Conservation (phyloP, 2,113 vertebrate species). For the Dasypus novemcinctus region DNA sequence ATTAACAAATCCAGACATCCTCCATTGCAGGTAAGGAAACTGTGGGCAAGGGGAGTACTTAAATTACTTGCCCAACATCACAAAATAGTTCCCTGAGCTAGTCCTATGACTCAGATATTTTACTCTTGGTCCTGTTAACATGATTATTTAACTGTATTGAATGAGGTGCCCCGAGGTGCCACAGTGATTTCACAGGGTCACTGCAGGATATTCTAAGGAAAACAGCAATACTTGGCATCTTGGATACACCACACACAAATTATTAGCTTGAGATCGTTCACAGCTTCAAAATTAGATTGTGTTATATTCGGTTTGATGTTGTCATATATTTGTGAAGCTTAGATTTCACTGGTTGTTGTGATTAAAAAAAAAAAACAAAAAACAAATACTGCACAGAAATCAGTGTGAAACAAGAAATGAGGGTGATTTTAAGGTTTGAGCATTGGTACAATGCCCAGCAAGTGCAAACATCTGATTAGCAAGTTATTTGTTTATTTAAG, state of each 20-base stretch:
- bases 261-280: not conserved
- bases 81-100: not conserved
- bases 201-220: not conserved
- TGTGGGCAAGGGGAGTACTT: not conserved
- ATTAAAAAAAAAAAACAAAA: constrained; percentile 41
- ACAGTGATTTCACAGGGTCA: not conserved
- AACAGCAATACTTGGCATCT: constrained; percentile 8
- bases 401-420: not conserved
- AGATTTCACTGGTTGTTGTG: constrained; percentile 2
- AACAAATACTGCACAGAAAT: not conserved
- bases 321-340: not conserved
- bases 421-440: not conserved
- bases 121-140: not conserved
- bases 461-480: not conserved
- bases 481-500: not conserved
- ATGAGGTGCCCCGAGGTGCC: not conserved
- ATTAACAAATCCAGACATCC: not conserved
- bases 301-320: not conserved
- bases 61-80: not conserved
- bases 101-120: not conserved
- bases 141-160: not conserved
- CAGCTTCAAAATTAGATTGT: constrained; percentile 9
- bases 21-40: not conserved
- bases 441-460: not conserved
- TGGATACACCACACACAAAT: not conserved